Base-by-base conservation (phyloP, 2,888 invertebrate species). In the Stenurella melanura region DNA sequence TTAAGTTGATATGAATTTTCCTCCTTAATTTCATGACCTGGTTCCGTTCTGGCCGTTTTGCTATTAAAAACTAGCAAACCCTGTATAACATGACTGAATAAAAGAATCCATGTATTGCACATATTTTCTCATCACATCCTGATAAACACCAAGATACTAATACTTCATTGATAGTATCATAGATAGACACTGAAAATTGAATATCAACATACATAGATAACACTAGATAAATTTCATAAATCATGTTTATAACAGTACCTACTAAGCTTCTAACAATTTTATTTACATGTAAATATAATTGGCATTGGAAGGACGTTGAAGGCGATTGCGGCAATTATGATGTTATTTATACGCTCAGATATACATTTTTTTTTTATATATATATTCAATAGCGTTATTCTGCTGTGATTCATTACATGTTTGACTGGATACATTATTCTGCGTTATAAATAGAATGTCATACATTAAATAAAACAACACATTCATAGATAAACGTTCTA, bases 281-380 rank as follows among this genome's bases (percentile, higher is more conserved):
- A 63, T 58, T 73, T 72, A 61, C 54, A 72, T 56, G 56, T 75
- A 64, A 70, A 75, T 64, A 67, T 64, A 77, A 77, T 76, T 75
- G 69, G 77, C 75, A 79, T 78, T 77, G 80, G 84, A 85, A 85
- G 85, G 85, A 80, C 85, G 83, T 76, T 75, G 83, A 85, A 84
- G 85, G 83, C 83, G 80, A 84, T 83, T 82, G 66, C 76, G 38
- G 80, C 78, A 82, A 83, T 82, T 82, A 82, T 80, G 80, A 82
- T 80, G 80, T 80, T 81, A 80, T 81, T 79, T 82, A 72, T 63
- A 70, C 17, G 63, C 30, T 21, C 70, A 69, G 63, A 74, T 74
- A 76, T 73, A 54, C 17, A 56, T 69, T 60, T 70, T 70, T 70
- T 70, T 70, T 70, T 70, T n/a, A n/a, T n/a, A n/a, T n/a, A n/a